Percentiles rank a stretch among this genome's conserved stretches.
Conservation (phyloP, 2,888 invertebrate genomes). For the Synergus japonicus region DNA sequence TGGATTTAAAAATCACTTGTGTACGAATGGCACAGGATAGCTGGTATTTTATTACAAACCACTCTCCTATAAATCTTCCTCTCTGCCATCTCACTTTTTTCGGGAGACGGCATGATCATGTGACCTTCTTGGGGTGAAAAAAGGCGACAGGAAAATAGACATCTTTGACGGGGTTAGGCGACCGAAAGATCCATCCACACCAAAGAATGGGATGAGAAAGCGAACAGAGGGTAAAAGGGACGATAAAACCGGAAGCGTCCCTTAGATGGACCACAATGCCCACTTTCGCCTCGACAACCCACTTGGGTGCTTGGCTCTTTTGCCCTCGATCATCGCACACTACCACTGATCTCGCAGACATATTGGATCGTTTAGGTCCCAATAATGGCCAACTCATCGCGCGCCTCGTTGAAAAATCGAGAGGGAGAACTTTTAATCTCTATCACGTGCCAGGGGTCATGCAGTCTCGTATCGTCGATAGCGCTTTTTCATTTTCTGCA, state of each 20-base stretch:
- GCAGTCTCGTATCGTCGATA: conserved; percentile 16
- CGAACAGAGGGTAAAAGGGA: background rate
- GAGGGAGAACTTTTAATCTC: conserved; percentile 52
- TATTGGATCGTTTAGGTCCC: conserved; percentile 29
- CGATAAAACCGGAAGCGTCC: conserved; percentile 54
- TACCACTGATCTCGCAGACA: background rate
- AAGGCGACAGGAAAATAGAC: conserved; percentile 58
- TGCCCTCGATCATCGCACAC: background rate
- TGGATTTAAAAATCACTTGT: conserved; percentile 37
- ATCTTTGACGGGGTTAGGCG: conserved; percentile 55
- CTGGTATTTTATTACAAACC: conserved; percentile 58
- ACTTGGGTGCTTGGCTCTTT: conserved; percentile 2
- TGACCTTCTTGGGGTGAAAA: conserved; percentile 38
- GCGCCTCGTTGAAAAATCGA: conserved; percentile 52
- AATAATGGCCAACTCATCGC: conserved; percentile 49
- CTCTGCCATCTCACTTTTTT: conserved; percentile 41
- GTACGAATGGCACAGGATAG: conserved; percentile 32
- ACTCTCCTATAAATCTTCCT: conserved; percentile 53
- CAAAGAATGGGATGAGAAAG: conserved; percentile 38
- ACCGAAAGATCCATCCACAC: conserved; percentile 43
- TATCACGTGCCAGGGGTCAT: conserved; percentile 49
- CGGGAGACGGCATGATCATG: conserved; percentile 12
- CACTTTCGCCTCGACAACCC: conserved; percentile 41
- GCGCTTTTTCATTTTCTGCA: conserved; percentile 37
- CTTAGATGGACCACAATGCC: conserved; percentile 50